A percentile compares a stretch with the other conserved stretches of the same genome.
phyloP scores from a whole-genome alignment of 2,797 vertebrate species.

The Acrocephalus scirpaceus region DNA sequence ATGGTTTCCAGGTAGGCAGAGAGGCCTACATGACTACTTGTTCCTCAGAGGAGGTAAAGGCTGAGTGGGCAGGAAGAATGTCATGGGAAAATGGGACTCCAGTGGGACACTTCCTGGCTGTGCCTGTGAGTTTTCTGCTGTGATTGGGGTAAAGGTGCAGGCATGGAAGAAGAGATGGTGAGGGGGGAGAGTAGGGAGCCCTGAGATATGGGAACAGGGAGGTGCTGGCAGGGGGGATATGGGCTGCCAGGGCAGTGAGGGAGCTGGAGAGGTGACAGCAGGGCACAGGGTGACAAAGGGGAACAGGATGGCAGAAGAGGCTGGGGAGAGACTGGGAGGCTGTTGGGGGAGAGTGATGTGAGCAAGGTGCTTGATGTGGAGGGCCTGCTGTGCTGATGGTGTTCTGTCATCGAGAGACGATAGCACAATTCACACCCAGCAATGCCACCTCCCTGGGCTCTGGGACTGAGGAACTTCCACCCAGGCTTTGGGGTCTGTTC shows the following conservation, averaged over 20 bases:
- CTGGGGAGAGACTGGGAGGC: background rate
- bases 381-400: background rate
- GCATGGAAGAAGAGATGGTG: background rate
- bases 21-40: fast-evolving
- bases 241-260: background rate
- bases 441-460: background rate
- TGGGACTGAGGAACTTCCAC: background rate
- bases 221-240: background rate
- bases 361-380: background rate
- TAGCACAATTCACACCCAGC: background rate
- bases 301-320: background rate
- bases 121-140: background rate
- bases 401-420: background rate
- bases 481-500: background rate
- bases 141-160: fast-evolving
- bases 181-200: background rate
- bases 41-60: background rate
- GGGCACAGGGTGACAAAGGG: background rate
- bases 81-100: fast-evolving
- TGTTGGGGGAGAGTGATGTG: background rate
- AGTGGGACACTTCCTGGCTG: background rate
- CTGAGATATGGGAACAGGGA: background rate
- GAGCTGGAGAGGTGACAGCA: background rate
- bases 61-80: background rate
- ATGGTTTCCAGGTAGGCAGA: background rate